phyloP scores from a whole-genome alignment of 2,797 vertebrate genomes.

The Bucorvus abyssinicus region DNA sequence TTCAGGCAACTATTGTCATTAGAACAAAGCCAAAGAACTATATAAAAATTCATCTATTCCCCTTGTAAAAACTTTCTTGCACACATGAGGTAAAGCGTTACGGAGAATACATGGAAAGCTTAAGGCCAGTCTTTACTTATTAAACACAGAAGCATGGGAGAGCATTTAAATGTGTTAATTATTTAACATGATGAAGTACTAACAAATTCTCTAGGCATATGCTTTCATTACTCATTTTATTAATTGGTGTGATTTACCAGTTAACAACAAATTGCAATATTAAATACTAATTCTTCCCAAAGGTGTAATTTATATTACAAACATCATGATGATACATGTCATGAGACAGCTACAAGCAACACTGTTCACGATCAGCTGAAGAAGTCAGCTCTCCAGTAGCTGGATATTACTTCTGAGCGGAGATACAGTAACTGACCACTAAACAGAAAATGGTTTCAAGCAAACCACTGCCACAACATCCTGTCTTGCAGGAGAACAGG shows the following conservation, averaged over 20 bases:
- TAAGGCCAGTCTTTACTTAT: neutral
- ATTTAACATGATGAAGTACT: neutral
- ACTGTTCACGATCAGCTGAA: neutral
- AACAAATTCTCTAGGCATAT: neutral
- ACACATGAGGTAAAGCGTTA: neutral
- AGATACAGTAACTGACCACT: neutral
- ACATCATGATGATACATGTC: neutral
- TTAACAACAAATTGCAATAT: neutral
- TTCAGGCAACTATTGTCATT: neutral
- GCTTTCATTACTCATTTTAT: neutral
- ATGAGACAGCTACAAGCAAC: neutral
- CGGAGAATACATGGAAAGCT: neutral
- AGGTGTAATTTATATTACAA: neutral
- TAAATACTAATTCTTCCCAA: neutral
- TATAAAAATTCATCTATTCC: neutral
- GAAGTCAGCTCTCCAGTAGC: neutral
- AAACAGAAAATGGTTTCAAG: neutral
- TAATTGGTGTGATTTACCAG: neutral
- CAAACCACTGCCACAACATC: neutral
- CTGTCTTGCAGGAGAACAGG: neutral
- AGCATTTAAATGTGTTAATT: neutral
- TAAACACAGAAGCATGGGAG: neutral
- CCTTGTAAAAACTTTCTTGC: neutral
- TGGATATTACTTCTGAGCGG: neutral
- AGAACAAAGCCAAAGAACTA: neutral